phyloP scores from a whole-genome alignment of 1,140 invertebrate genomes.

The Aphelenchoides besseyi region DNA sequence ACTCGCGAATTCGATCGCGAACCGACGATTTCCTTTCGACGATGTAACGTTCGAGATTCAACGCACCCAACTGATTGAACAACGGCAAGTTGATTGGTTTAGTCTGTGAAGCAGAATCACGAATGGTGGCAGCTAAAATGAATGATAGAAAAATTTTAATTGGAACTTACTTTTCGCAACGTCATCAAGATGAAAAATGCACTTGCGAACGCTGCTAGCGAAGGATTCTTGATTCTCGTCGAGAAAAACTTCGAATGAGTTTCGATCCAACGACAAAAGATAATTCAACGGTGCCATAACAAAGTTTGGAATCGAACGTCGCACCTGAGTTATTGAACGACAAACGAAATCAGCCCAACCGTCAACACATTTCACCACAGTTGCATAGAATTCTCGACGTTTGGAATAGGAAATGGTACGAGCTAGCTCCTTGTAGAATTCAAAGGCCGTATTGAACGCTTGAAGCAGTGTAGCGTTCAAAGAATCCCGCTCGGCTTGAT shows the following conservation, averaged over 20 bases:
- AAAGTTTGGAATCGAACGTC: slow-evolving; percentile 17
- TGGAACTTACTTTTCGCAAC: background rate
- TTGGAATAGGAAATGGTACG: slow-evolving; percentile 24
- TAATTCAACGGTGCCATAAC: slow-evolving; percentile 28
- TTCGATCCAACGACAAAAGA: slow-evolving; percentile 21
- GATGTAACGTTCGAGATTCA: background rate
- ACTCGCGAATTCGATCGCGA: slow-evolving; percentile 15
- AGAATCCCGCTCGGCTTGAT: slow-evolving; percentile 11
- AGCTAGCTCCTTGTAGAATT: slow-evolving; percentile 26
- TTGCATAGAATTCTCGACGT: slow-evolving; percentile 7
- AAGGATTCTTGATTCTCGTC: background rate
- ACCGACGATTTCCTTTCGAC: slow-evolving; percentile 21
- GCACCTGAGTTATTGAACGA: background rate
- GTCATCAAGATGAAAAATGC: background rate
- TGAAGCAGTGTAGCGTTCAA: slow-evolving; percentile 31
- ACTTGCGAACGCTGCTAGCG: background rate
- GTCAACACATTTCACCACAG: slow-evolving; percentile 22
- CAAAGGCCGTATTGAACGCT: slow-evolving; percentile 33
- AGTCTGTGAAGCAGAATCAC: background rate
- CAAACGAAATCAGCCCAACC: slow-evolving; percentile 27
- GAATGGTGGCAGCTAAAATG: background rate
- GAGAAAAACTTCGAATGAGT: slow-evolving; percentile 7
- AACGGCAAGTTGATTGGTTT: background rate
- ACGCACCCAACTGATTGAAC: background rate
- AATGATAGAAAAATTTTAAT: background rate